Conservation (phyloP, 1,140 invertebrate species). For the Scaptomyza montana region DNA sequence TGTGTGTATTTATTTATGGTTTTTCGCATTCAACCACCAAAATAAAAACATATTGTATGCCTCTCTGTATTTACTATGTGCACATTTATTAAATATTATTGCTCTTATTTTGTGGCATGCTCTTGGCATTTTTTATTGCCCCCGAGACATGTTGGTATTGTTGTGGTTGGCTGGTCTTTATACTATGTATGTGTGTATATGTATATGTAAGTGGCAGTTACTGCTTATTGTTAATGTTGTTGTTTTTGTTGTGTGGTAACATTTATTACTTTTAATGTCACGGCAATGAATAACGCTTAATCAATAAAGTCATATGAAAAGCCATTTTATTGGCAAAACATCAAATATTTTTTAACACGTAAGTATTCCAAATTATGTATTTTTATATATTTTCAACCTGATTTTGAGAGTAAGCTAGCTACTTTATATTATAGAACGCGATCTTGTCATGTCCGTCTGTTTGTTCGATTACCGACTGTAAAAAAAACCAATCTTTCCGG, state of each 20-base stretch:
- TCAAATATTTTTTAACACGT: neutral
- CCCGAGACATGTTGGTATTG: constrained; percentile 39
- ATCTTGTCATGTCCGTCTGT: too few species aligned
- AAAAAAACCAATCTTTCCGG: neutral
- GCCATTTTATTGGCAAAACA: constrained; percentile 27
- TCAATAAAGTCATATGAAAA: constrained; percentile 54
- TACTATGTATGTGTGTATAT: too few species aligned
- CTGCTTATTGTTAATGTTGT: constrained; percentile 16
- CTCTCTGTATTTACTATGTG: constrained; percentile 31
- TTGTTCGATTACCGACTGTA: too few species aligned
- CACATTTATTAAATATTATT: constrained; percentile 82
- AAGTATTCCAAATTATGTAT: too few species aligned
- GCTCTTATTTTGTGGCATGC: constrained; percentile 74
- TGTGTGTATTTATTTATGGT: constrained; percentile 69
- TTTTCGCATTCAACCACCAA: constrained; percentile 72
- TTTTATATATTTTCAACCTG: too few species aligned
- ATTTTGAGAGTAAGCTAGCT: too few species aligned
- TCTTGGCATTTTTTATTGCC: constrained; percentile 75
- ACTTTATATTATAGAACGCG: too few species aligned
- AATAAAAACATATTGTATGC: constrained; percentile 50
- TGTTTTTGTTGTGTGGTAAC: constrained; percentile 36
- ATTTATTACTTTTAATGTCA: constrained; percentile 74
- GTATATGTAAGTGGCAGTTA: neutral
- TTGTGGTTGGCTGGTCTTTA: constrained; percentile 21
- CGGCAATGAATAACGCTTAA: constrained; percentile 69